Base-by-base conservation (phyloP, 2,113 vertebrate species). In the Pachypanchax playfairii region DNA sequence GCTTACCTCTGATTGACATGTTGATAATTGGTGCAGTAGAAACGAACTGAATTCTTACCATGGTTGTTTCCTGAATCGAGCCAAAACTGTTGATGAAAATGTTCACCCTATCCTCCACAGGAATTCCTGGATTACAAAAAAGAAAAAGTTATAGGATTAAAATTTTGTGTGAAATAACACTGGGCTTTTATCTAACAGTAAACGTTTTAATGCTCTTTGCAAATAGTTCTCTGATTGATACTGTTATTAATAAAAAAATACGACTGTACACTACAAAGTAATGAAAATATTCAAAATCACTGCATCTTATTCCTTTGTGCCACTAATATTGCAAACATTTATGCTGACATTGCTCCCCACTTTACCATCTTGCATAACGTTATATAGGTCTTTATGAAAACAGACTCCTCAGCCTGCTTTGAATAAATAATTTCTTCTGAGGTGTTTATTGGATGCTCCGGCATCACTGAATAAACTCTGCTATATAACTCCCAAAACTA, bases 51-150 rank as follows among this genome's bases (percentile, higher is more conserved):
- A 42, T 58, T 74, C 92, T 94, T 93, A 98, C 97, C 97, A 99
- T 99, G 24, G 97, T 99, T 24, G 97, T 98, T 84, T 99, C 97
- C 80, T 99, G 97, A 88, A 99, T 99, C 36, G 97, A 99, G 42
- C 97, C 97, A 87, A 99, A 99, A 82, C 96, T 99, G 91, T 99
- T 99, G 90, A 99, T 99, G 90, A 99, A 99, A 87, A 99, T 99
- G 80, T 99, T 99, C 72, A 99, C 96, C 73, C 94, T 91, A 70
- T 98, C 97, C 80, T 99, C 97, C 1, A 99, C 96, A 54, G 97
- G 97, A 83, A 96, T 96, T 43, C 96, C 97, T 99, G 75, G 8
- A 83, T 73, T 58, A 2, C 44, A 60, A 58, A 14, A 44, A 13
- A 83, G 20, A 74, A 73, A 78, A 36, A 5, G 14, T 46, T 52